Conservation (phyloP, 1,140 invertebrate species). For the Gryon sp. region DNA sequence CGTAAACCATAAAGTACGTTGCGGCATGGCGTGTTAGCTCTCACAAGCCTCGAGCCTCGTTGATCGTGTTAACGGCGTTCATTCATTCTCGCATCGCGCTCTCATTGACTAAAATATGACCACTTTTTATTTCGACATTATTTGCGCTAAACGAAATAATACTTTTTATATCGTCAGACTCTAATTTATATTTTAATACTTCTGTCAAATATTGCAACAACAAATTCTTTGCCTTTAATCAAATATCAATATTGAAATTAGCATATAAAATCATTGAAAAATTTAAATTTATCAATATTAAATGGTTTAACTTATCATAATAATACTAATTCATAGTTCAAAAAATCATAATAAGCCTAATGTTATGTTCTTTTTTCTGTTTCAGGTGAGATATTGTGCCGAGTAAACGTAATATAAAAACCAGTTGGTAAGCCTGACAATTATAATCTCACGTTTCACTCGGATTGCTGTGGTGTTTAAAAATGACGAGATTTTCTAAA, state of each 20-base stretch:
- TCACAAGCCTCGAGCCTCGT: constrained; percentile 54
- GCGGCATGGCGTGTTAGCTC: constrained; percentile 56
- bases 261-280: neutral
- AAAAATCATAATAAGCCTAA: neutral
- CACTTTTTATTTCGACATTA: constrained; percentile 48
- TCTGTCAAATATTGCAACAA: neutral
- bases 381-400: constrained; percentile 47
- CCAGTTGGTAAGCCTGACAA: constrained; percentile 44
- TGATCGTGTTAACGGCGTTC: constrained; percentile 62
- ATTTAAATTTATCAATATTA: too few species aligned
- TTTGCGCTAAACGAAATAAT: constrained; percentile 24
- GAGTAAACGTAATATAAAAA: constrained; percentile 15
- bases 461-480: too few species aligned
- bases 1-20: constrained; percentile 60
- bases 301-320: too few species aligned
- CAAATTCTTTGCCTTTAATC: too few species aligned
- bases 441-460: too few species aligned
- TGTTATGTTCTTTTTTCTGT: constrained; percentile 27
- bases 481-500: constrained; percentile 50
- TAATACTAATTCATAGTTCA: too few species aligned
- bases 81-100: constrained; percentile 63
- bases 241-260: too few species aligned
- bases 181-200: too few species aligned
- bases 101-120: constrained; percentile 65
- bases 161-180: neutral